Evolutionary conservation across 2,888 invertebrate genomes (phyloP), one percentile per base, ranked within the genome.

Genomic region (Meloe dianella): DNA sequence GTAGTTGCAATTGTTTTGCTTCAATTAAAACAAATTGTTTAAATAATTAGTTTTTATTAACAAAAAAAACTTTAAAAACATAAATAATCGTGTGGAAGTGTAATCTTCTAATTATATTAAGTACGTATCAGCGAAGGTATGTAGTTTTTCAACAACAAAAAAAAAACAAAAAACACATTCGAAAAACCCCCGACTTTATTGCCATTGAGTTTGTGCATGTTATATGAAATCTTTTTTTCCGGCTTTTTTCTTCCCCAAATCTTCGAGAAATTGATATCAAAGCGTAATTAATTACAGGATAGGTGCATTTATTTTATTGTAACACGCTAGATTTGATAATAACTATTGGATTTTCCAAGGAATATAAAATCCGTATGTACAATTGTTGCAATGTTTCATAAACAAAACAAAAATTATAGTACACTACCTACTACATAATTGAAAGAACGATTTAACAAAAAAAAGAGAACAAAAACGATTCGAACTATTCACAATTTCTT

Each of bases 281-380:
- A 51, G 51, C 51, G 12, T 22, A 1, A 24, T 24, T 12, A 10
- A 24, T 2, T 22, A 24, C 2, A 51, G 12, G 12, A 51, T 51
- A 10, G 51, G 51, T 51, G 51, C 51, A 14, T 24, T 47, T 12
- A 63, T 38, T 62, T 66, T 57, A 57, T 29, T 38, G 17, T 61
- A 56, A 47, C 22, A 65, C 56, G 20, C 54, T 27, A 57, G 30
- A 59, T 66, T 47, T 66, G 57, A 29, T 60, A 65, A 30, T 35
- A 35, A 41, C 38, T 57, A 66, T 35, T 38, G 14, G 58, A 38
- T 29, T 62, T 51, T 62, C 57, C 54, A 29, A 24, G 30, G 58
- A 30, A 58, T 58, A n/a, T n/a, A n/a, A n/a, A 32, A 9, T 59
- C 17, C 24, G n/a, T 59, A 59, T 38, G 35, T 59, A 59, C 59